Evolutionary conservation across 2,113 vertebrate species (phyloP).

Genomic region (Callithrix jacchus): DNA sequence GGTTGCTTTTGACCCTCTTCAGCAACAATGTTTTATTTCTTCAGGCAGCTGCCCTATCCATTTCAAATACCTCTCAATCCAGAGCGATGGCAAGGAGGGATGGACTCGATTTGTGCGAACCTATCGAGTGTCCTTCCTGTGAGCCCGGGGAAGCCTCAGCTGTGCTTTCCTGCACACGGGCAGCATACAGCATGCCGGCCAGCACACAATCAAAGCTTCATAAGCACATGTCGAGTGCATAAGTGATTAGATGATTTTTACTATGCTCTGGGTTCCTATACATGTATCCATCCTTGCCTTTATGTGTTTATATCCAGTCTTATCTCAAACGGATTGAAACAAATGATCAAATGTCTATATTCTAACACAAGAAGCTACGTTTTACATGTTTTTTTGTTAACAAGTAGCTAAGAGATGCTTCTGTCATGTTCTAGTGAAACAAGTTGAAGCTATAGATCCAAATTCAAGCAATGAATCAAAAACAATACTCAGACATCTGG

Average conservation of each 20-base stretch:
- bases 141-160: not conserved
- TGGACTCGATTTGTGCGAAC: not conserved
- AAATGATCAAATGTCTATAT: not conserved
- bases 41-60: fast-evolving
- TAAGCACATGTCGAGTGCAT: not conserved
- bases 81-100: not conserved
- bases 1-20: not conserved
- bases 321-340: not conserved
- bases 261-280: not conserved
- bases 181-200: not conserved
- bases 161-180: fast-evolving
- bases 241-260: not conserved
- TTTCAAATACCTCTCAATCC: not conserved
- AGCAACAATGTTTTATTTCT: not conserved
- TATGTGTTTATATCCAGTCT: not conserved
- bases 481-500: not conserved
- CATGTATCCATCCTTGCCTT: not conserved
- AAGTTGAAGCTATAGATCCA: not conserved
- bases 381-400: not conserved
- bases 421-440: not conserved
- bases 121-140: fast-evolving
- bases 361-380: not conserved
- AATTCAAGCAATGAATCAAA: constrained; percentile 12
- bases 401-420: not conserved
- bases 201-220: not conserved